Conservation (phyloP, 1,140 invertebrate species). For the Nomia melanderi region DNA sequence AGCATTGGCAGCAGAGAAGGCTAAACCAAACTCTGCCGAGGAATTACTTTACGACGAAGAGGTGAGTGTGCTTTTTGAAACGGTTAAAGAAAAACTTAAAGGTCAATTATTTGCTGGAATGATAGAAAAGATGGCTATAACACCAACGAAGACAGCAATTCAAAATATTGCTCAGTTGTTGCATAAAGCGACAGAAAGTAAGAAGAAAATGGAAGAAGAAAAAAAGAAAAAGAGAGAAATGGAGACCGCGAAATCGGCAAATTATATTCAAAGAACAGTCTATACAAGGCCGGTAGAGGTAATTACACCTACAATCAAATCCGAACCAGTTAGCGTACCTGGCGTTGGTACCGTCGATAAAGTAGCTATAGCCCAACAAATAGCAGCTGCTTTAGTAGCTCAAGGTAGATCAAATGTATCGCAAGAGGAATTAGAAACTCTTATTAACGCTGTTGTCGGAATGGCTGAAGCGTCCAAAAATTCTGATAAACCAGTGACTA, state of each 20-base stretch:
- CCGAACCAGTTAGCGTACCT: conserved; percentile 83
- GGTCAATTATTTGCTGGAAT: conserved; percentile 89
- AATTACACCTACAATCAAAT: conserved; percentile 63
- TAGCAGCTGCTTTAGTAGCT: conserved; percentile 87
- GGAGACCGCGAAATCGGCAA: conserved; percentile 64
- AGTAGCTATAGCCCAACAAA: conserved; percentile 87
- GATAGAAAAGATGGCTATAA: conserved; percentile 84
- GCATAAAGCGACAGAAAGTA: conserved; percentile 83
- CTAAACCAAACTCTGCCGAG: conserved; percentile 87
- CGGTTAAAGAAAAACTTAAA: conserved; percentile 91
- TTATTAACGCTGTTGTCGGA: conserved; percentile 88
- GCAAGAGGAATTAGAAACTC: conserved; percentile 87
- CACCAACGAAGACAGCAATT: conserved; percentile 83
- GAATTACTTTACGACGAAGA: conserved; percentile 86
- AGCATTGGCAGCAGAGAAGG: conserved; percentile 89
- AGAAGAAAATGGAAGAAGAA: conserved; percentile 81
- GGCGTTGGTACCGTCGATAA: conserved; percentile 87
- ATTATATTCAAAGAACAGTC: conserved; percentile 65
- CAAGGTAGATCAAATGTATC: conserved; percentile 90
- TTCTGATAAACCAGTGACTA: conserved; percentile 81
- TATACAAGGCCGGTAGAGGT: conserved; percentile 67
- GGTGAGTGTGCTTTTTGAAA: conserved; percentile 89
- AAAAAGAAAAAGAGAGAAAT: conserved; percentile 72
- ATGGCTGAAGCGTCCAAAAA: conserved; percentile 84
- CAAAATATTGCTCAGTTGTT: conserved; percentile 86